Conservation (phyloP, 2,113 vertebrate species). For the Jacana jacana region DNA sequence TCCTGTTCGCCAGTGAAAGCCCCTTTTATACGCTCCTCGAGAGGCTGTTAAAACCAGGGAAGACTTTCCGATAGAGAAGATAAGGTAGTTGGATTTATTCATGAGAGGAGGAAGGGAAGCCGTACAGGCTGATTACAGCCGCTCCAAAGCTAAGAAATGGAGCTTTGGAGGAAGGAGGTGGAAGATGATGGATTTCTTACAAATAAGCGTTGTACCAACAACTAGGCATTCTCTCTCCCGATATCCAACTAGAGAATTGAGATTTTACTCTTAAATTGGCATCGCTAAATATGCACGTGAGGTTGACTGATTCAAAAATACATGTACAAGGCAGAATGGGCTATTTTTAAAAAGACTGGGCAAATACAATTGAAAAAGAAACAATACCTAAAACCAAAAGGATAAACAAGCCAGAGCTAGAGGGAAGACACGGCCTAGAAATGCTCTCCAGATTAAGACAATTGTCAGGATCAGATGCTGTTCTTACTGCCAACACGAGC, state of each 20-base stretch:
- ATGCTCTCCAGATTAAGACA: background rate
- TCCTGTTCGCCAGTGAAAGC: constrained; percentile 63
- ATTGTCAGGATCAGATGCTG: background rate
- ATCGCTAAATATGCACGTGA: background rate
- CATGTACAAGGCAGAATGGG: background rate
- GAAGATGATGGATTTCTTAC: background rate
- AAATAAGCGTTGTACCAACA: background rate
- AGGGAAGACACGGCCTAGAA: background rate
- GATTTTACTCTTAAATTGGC: background rate
- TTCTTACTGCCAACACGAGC: background rate
- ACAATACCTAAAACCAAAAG: background rate
- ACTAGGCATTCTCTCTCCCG: background rate
- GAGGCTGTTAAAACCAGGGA: constrained; percentile 36
- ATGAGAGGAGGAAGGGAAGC: constrained; percentile 22
- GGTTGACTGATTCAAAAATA: background rate
- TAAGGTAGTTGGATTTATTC: constrained; percentile 44
- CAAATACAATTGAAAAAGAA: background rate
- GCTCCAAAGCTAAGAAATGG: constrained; percentile 20
- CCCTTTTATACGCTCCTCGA: constrained; percentile 52
- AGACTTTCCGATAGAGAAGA: constrained; percentile 50
- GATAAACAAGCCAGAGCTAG: background rate
- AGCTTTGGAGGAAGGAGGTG: background rate
- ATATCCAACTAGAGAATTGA: background rate
- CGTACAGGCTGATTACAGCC: constrained; percentile 13
- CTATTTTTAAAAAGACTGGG: background rate